phyloP scores from a whole-genome alignment of 2,888 invertebrate species.

The Leptopilina syphax region DNA sequence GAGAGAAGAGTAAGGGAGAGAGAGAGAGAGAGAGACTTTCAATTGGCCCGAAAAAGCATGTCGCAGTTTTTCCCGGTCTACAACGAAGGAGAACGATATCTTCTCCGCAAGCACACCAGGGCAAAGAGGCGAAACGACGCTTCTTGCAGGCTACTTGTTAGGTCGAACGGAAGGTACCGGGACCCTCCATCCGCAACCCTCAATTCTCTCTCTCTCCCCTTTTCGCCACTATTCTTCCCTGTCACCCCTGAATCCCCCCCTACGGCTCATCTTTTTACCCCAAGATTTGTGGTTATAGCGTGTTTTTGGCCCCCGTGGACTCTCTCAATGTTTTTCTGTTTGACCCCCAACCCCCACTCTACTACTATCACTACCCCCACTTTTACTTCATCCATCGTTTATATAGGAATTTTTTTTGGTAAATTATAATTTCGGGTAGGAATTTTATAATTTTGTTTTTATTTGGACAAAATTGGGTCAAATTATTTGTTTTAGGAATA shows the following conservation, averaged over 20 bases:
- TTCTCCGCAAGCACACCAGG: no score
- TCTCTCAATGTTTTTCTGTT: slow-evolving; percentile 44
- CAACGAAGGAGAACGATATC: slow-evolving; percentile 51
- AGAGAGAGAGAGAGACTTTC: slow-evolving; percentile 54
- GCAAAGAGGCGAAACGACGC: slow-evolving; percentile 67
- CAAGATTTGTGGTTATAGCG: slow-evolving; percentile 73
- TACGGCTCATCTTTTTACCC: not conserved
- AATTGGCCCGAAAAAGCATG: slow-evolving; percentile 74
- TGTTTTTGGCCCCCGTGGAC: slow-evolving; percentile 64
- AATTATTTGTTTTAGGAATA: no score
- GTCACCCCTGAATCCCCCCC: not conserved
- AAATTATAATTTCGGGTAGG: no score
- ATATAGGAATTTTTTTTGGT: no score
- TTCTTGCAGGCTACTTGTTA: slow-evolving; percentile 76
- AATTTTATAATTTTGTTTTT: no score
- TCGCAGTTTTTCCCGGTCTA: slow-evolving; percentile 72
- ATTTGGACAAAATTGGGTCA: no score
- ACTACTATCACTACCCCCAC: no score
- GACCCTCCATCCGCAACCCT: slow-evolving; percentile 60
- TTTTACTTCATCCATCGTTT: no score
- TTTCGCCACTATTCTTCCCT: no score
- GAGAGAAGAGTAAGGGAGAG: slow-evolving; percentile 49
- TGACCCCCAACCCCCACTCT: no score
- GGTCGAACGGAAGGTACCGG: slow-evolving; percentile 68
- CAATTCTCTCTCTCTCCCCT: slow-evolving; percentile 45